Evolutionary conservation across 2,888 invertebrate genomes (phyloP).

Genomic region (Ceramica pisi): DNA sequence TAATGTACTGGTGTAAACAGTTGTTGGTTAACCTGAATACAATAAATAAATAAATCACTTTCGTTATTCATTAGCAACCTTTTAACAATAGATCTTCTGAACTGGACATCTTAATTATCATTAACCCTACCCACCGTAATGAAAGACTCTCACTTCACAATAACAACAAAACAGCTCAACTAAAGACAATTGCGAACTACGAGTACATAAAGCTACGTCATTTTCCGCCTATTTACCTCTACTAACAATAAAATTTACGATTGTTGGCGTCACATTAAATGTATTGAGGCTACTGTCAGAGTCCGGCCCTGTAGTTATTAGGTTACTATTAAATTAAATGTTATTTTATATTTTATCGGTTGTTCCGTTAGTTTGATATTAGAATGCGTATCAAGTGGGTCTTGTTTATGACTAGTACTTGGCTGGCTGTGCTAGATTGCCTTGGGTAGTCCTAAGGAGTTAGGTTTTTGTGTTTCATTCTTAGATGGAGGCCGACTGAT

Average conservation of each 20-base stretch:
- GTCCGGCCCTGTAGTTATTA: constrained; percentile 51
- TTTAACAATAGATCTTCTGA: too few species aligned
- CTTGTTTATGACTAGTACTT: constrained; percentile 4
- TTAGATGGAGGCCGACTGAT: too few species aligned
- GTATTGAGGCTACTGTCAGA: constrained; percentile 59
- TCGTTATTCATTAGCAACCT: too few species aligned
- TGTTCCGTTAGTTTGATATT: constrained; percentile 34
- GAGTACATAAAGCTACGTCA: constrained; percentile 29
- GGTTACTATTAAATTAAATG: constrained; percentile 56
- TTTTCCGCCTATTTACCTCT: constrained; percentile 3
- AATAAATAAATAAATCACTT: too few species aligned
- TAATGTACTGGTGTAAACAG: too few species aligned
- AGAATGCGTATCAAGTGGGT: constrained; percentile 22
- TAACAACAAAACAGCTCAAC: constrained; percentile 20
- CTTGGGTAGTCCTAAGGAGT: background rate
- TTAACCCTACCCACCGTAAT: background rate
- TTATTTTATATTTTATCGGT: constrained; percentile 53
- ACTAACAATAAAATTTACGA: constrained; percentile 67
- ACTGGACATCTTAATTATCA: background rate
- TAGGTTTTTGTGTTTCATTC: background rate
- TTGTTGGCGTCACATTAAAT: constrained; percentile 68
- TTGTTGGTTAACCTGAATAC: too few species aligned
- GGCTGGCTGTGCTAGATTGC: background rate
- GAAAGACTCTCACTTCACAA: background rate
- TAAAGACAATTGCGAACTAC: constrained; percentile 15